Evolutionary conservation across 1,140 invertebrate species (phyloP).

Genomic region (Pissodes strobi): DNA sequence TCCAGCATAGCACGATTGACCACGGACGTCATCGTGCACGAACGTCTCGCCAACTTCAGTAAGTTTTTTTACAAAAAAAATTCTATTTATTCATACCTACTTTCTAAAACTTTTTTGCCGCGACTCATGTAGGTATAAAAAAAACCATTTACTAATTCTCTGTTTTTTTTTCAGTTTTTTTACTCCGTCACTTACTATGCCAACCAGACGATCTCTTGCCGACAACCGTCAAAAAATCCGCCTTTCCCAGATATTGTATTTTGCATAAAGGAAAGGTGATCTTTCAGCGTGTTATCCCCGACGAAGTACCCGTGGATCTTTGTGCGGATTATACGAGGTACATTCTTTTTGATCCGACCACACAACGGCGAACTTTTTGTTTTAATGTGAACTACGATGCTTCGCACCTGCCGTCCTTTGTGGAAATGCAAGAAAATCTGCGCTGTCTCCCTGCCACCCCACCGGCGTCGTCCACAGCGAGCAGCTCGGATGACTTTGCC

Average conservation of each 20-base stretch:
- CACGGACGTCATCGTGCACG: background rate
- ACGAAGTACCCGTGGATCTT: too few species aligned
- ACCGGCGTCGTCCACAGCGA: background rate
- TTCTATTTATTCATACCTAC: background rate
- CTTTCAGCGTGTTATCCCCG: too few species aligned
- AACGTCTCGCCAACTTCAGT: background rate
- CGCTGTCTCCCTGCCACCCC: background rate
- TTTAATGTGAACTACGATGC: background rate
- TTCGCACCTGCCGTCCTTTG: background rate
- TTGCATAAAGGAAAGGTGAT: too few species aligned
- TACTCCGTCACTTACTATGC: too few species aligned
- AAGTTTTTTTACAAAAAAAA: background rate
- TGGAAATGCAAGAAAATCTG: background rate
- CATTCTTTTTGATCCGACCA: background rate
- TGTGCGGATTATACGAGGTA: background rate
- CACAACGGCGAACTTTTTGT: background rate
- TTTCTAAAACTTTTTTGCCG: background rate
- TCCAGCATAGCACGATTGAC: background rate
- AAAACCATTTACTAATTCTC: too few species aligned
- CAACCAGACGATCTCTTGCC: too few species aligned
- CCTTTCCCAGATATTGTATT: too few species aligned
- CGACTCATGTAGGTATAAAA: background rate
- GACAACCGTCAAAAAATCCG: too few species aligned
- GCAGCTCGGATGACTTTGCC: background rate
- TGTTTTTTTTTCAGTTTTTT: too few species aligned